Evolutionary conservation across 1,140 invertebrate species (phyloP).

Genomic region (Psix sp.): DNA sequence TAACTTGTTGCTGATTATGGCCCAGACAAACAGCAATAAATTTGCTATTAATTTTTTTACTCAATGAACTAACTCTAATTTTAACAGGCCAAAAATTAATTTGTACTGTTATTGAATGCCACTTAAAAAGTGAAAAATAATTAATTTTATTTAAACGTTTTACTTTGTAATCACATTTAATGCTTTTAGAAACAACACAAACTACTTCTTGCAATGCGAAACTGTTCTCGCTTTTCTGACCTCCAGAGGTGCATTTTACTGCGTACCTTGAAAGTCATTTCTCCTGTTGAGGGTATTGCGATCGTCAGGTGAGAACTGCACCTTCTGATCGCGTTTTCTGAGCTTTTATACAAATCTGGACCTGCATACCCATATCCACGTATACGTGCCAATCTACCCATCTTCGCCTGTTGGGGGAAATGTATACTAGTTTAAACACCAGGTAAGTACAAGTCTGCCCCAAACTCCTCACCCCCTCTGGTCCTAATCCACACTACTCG

Average conservation of each 20-base stretch:
- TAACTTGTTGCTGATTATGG: neutral
- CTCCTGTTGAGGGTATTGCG: conserved; percentile 66
- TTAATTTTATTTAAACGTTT: too few relatives aligned
- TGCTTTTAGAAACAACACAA: too few relatives aligned
- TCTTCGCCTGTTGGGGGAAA: conserved; percentile 49
- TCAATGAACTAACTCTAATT: too few relatives aligned
- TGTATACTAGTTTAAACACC: conserved; percentile 38
- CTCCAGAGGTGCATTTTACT: too few relatives aligned
- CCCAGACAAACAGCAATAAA: neutral
- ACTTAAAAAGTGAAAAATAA: too few relatives aligned
- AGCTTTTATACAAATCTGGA: conserved; percentile 70
- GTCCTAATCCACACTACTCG: conserved; percentile 15
- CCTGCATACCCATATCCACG: conserved; percentile 53
- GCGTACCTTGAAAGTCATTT: conserved; percentile 72
- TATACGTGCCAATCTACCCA: conserved; percentile 53
- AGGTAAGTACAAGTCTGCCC: conserved; percentile 36
- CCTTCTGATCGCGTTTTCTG: conserved; percentile 68
- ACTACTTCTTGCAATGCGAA: neutral
- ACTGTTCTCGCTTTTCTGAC: too few relatives aligned
- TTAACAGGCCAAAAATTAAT: too few relatives aligned
- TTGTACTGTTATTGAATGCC: too few relatives aligned
- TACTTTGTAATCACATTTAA: too few relatives aligned
- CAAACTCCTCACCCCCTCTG: conserved; percentile 14
- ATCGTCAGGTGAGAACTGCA: conserved; percentile 70
- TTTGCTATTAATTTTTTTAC: too few relatives aligned